Base-by-base conservation (phyloP, 2,888 invertebrate species). In the Cephus pygmeus region DNA sequence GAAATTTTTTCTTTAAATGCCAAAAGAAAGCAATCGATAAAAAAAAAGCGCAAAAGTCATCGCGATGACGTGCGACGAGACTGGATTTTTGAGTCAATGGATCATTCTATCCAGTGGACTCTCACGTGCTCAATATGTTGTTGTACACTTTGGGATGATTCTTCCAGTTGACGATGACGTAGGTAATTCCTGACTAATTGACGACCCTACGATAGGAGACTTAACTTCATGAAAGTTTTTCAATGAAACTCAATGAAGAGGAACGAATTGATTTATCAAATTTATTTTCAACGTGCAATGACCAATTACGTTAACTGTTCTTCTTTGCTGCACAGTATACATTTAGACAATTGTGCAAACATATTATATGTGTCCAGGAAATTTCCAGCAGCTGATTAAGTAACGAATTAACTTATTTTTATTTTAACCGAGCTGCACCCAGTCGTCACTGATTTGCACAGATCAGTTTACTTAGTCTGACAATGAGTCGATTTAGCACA, bases 1-100 rank as follows among this genome's bases (percentile, higher is more conserved):
- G 87, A 87, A 31, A 23, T 9, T 9, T 2, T 23, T 23, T 56
- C 34, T 12, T 71, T 23, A 23, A 56, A 56, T 56, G 56, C 56
- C 9, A 1, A 56, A 56, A 56, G 36, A 56, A 23, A 56, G 56
- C 23, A 56, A 9, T 56, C 56, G 23, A 23, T 23, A 23, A 23
- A 23, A 23, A 2, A 23, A 40, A 56, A 40, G 1, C 9, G 3
- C 9, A 23, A 56, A 23, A 56, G 56, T 23, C 56, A 56, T 56
- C 9, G 56, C 23, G 56, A 9, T 9, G 56, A 56, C 23, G 9
- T 56, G 56, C 56, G 23, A 56, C 56, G 15, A 9, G 56, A 23
- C 56, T 56, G 23, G 9, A 56, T 23, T 23, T 56, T 23, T 15
- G 23, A 56, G 56, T 56, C 56, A 56, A 23, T 6, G 9, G 23